Evolutionary conservation across 2,113 vertebrate genomes (phyloP).

Genomic region (Lynx canadensis): DNA sequence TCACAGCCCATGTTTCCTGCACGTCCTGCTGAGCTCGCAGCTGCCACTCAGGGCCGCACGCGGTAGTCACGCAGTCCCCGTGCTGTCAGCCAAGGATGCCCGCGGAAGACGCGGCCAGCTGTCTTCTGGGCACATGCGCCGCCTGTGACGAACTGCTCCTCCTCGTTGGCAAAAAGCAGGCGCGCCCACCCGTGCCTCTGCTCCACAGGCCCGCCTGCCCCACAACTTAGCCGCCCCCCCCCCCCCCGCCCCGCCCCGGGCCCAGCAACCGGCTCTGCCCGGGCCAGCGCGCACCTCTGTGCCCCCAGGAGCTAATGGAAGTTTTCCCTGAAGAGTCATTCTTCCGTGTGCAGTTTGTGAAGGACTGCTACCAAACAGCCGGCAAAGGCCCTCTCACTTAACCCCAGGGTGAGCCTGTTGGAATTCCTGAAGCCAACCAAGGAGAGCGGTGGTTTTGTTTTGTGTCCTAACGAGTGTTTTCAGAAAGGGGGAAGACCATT

Average conservation of each 20-base stretch:
- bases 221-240: background rate
- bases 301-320: background rate
- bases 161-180: background rate
- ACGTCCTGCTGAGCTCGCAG: background rate
- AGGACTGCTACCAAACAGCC: background rate
- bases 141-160: background rate
- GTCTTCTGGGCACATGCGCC: background rate
- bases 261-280: background rate
- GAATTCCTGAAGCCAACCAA: background rate
- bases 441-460: background rate
- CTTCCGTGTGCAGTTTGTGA: background rate
- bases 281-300: background rate
- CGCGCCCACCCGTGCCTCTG: background rate
- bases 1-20: background rate
- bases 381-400: background rate
- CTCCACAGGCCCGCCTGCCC: background rate
- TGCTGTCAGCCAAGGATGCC: background rate
- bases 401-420: background rate
- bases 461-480: background rate
- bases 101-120: background rate
- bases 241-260: background rate
- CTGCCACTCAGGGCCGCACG: background rate
- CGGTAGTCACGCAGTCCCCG: background rate
- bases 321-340: conserved; percentile 14
- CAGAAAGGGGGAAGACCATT: background rate